Conservation (phyloP, 2,888 invertebrate species). For the Xestia rhomboidea region DNA sequence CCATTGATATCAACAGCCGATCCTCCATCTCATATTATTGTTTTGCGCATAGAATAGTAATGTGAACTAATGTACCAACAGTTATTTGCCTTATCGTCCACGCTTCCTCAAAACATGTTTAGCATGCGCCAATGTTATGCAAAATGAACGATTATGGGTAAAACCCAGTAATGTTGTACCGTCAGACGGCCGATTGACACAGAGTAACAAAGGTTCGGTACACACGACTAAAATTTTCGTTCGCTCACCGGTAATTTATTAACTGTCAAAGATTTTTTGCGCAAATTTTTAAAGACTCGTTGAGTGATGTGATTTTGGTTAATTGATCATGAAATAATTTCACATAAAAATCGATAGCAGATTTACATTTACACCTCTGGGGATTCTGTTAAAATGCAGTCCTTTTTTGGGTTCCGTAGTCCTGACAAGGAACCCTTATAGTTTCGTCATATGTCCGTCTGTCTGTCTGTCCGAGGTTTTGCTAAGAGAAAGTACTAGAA, state of each 20-base stretch:
- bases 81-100: conserved; percentile 63
- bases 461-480: no score
- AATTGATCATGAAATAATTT: background rate
- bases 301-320: background rate
- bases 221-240: conserved; percentile 14
- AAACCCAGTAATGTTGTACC: conserved; percentile 63
- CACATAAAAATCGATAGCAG: no score
- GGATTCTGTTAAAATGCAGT: no score
- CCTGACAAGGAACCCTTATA: no score
- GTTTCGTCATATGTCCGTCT: no score
- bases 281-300: background rate
- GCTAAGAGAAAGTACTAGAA: no score
- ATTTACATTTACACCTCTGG: no score
- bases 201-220: conserved; percentile 40
- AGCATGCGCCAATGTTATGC: conserved; percentile 51
- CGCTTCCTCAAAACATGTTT: conserved; percentile 66
- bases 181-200: conserved; percentile 33
- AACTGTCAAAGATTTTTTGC: background rate
- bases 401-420: no score
- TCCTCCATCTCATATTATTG: conserved; percentile 37
- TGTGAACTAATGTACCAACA: conserved; percentile 23
- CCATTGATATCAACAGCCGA: conserved; percentile 32
- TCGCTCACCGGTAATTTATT: background rate
- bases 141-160: conserved; percentile 62
- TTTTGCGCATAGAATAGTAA: conserved; percentile 45